These are phyloP conservation scores for Saccostrea glomerata DNA, from an alignment of 1,140 invertebrate species.

Conservation along the genomic window DNA sequence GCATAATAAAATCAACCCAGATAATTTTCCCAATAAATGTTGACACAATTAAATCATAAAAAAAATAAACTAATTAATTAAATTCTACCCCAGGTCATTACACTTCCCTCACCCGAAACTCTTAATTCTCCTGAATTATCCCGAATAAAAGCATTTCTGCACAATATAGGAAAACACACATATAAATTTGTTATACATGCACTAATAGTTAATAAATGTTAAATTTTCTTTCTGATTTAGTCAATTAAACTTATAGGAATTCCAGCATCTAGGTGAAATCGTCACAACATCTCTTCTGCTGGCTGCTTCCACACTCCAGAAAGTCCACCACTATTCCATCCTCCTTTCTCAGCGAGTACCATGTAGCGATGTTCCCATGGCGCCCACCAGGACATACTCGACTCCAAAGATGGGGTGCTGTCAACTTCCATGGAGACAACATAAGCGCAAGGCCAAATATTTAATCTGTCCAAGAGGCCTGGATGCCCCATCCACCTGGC, in stretches of 20 bases:
- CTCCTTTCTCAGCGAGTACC: neutral
- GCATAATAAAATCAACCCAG: too few species aligned
- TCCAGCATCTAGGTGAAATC: neutral
- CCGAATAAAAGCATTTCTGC: neutral
- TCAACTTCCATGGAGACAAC: too few species aligned
- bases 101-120: constrained; percentile 32
- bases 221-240: neutral
- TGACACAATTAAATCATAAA: too few species aligned
- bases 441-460: too few species aligned
- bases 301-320: neutral
- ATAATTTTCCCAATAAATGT: too few species aligned
- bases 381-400: too few species aligned
- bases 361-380: neutral
- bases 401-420: too few species aligned
- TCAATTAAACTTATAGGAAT: neutral
- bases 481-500: too few species aligned
- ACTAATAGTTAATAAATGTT: neutral
- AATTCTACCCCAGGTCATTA: too few species aligned
- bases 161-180: neutral
- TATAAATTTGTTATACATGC: neutral
- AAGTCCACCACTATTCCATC: neutral
- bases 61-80: too few species aligned
- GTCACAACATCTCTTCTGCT: neutral
- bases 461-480: too few species aligned
- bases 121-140: constrained; percentile 40